Base-by-base conservation (phyloP, 2,888 invertebrate species). In the Drosophila monieri region DNA sequence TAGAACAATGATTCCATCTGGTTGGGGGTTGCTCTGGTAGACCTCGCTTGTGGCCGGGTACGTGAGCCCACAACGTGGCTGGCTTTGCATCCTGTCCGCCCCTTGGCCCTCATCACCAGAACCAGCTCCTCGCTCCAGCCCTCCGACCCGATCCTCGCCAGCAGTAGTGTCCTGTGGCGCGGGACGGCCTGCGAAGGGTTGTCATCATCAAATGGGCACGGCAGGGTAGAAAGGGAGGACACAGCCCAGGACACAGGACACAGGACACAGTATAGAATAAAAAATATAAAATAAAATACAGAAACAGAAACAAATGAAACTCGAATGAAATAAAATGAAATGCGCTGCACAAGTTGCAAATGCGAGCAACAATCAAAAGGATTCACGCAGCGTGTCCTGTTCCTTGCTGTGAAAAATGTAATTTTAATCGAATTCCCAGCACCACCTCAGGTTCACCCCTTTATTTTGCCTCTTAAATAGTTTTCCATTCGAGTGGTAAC, bases 31-130 rank as follows among this genome's bases (percentile, higher is more conserved):
- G 89, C 88, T 85, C 76, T 75, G 90, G 90, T 90, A 87, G 89
- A 89, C 89, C 88, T 88, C 85, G 83, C 80, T 89, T 89, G 90
- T 88, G 89, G 90, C 89, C 89, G 81, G 80, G 77, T 74, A 77
- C 78, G 78, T 87, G 77, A 80, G 89, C 89, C 89, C 90, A 84
- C 90, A 89, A 87, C 79, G 88, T 73, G 85, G 81, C 77, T 76
- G 58, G 77, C 75, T 73, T 62, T 73, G 78, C 78, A 80, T 81
- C 78, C 88, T 64, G 64, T 41, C 39, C 18, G 18, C 9, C 39
- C 39, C 37, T 37, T 8, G 9, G 10, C 5, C 35, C 15, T 18
- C 39, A 9, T 10, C n/a, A n/a, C n/a, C n/a, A n/a, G n/a, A n/a
- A n/a, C n/a, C n/a, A n/a, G n/a, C n/a, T n/a, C n/a, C n/a, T n/a